Evolutionary conservation across 2,888 invertebrate species (phyloP).

Genomic region (Eupithecia abbreviata): DNA sequence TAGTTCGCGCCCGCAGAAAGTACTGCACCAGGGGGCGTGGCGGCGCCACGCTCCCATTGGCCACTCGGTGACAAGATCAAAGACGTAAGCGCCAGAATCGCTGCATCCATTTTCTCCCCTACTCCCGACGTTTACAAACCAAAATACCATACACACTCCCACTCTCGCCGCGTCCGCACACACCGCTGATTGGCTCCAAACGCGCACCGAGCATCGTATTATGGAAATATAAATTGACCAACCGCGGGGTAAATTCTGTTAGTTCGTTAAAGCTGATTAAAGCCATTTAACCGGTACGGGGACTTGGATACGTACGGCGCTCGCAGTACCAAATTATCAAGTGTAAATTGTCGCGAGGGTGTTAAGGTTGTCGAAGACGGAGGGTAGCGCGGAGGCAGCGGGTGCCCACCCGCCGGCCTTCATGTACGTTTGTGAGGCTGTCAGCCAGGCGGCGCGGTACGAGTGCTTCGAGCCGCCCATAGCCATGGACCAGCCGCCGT

Average conservation of each 20-base stretch:
- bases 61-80: conserved; percentile 44
- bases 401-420: conserved; percentile 78
- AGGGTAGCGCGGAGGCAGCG: conserved; percentile 80
- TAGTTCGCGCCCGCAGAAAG: conserved; percentile 52
- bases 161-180: conserved; percentile 53
- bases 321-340: conserved; percentile 77
- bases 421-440: conserved; percentile 80
- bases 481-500: conserved; percentile 87
- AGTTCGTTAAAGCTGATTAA: conserved; percentile 85
- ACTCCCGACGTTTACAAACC: conserved; percentile 57
- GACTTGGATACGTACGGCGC: conserved; percentile 79
- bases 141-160: conserved; percentile 58
- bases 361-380: conserved; percentile 63
- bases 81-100: conserved; percentile 66
- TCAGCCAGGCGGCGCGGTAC: conserved; percentile 63
- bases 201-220: conserved; percentile 65
- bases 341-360: conserved; percentile 60
- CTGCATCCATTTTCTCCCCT: conserved; percentile 60
- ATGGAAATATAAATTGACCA: conserved; percentile 85
- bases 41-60: conserved; percentile 61
- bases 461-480: conserved; percentile 76
- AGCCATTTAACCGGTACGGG: conserved; percentile 83
- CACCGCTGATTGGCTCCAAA: conserved; percentile 70
- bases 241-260: conserved; percentile 83
- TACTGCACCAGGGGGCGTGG: conserved; percentile 58